These are phyloP conservation scores for Halesus radiatus DNA, from an alignment of 1,140 invertebrate species.

Conservation along the genomic window DNA sequence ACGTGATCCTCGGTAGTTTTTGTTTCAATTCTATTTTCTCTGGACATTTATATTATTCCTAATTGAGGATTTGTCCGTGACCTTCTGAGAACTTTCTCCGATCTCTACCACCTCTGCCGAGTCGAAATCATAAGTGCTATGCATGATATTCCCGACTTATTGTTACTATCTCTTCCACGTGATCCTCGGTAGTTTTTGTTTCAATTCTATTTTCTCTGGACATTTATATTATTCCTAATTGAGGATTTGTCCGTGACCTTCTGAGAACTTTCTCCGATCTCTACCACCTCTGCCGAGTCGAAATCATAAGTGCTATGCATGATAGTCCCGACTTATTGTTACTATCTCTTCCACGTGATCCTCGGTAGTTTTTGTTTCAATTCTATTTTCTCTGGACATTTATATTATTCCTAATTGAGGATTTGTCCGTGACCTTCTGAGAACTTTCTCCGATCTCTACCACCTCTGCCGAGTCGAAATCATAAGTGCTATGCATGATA, in stretches of 20 bases:
- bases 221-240: too few species aligned
- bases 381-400: neutral
- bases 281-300: neutral
- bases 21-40: neutral
- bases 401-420: too few species aligned
- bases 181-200: too few species aligned
- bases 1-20: too few species aligned
- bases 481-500: too few species aligned
- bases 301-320: too few species aligned
- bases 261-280: slow-evolving; percentile 18
- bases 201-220: neutral
- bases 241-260: neutral
- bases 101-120: neutral
- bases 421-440: slow-evolving; percentile 12
- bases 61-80: neutral
- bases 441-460: slow-evolving; percentile 1
- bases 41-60: neutral
- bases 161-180: too few species aligned
- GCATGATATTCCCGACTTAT: too few species aligned
- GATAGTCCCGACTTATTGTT: too few species aligned
- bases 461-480: neutral
- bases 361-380: too few species aligned
- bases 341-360: too few species aligned
- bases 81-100: slow-evolving; percentile 28
- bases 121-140: too few species aligned